These are phyloP conservation scores for Cossypha dichroa DNA, from an alignment of 2,797 vertebrate genomes.

Conservation along the genomic window DNA sequence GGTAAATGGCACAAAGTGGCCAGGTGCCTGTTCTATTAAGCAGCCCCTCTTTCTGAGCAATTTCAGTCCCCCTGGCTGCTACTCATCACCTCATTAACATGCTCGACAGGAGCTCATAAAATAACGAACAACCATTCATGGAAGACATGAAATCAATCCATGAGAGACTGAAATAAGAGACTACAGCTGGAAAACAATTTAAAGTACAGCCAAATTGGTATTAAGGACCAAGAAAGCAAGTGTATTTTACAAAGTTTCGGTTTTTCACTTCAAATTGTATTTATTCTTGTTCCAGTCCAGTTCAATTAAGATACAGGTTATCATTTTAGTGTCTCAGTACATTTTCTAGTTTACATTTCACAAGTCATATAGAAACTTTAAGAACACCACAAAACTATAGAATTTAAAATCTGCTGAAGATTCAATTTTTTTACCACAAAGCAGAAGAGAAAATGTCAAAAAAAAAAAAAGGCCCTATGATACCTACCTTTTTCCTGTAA, in stretches of 20 bases:
- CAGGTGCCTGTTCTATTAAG: neutral
- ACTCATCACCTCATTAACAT: neutral
- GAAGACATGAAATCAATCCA: neutral
- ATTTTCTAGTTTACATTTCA: neutral
- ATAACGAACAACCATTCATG: neutral
- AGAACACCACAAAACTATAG: neutral
- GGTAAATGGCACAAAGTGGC: rapidly evolving
- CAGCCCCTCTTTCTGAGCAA: neutral
- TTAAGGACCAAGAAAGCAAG: neutral
- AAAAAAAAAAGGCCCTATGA: neutral
- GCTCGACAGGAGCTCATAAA: neutral
- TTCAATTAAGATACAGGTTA: neutral
- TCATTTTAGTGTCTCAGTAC: neutral
- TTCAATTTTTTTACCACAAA: neutral
- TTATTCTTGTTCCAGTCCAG: neutral
- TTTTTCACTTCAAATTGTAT: neutral
- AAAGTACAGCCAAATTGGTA: neutral
- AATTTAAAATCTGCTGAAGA: neutral
- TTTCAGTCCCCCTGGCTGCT: neutral
- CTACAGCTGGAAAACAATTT: neutral
- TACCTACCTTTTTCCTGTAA: neutral
- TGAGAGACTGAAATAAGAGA: neutral
- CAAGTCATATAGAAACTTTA: neutral
- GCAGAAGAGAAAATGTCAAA: neutral
- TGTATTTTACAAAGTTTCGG: neutral